phyloP scores from a whole-genome alignment of 2,888 invertebrate genomes.

The Acronicta psi region DNA sequence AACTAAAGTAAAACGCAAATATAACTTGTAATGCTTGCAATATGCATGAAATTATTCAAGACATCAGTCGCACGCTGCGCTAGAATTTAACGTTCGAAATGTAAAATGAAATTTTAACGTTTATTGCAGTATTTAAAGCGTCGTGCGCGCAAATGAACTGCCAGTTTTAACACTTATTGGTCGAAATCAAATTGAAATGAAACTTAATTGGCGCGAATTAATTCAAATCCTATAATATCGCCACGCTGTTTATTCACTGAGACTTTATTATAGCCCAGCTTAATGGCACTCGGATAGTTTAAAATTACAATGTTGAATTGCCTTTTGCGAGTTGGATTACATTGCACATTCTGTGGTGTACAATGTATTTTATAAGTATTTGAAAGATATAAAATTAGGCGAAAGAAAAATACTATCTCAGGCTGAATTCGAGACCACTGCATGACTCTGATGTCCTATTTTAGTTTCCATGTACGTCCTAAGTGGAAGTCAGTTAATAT shows the following conservation, averaged over 20 bases:
- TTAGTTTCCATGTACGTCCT: too few species aligned
- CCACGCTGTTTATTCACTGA: slow-evolving; percentile 23
- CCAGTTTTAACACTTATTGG: slow-evolving; percentile 43
- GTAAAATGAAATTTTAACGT: slow-evolving; percentile 50
- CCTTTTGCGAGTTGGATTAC: slow-evolving; percentile 24
- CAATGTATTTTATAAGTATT: not conserved
- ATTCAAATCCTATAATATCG: slow-evolving; percentile 51
- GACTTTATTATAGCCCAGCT: slow-evolving; percentile 32
- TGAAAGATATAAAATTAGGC: too few species aligned
- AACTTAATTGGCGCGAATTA: slow-evolving; percentile 52
- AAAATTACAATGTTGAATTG: slow-evolving; percentile 32
- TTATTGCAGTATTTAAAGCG: slow-evolving; percentile 38
- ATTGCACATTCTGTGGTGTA: slow-evolving; percentile 10
- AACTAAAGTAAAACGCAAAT: slow-evolving; percentile 4
- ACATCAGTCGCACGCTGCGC: slow-evolving; percentile 39
- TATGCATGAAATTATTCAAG: slow-evolving; percentile 33
- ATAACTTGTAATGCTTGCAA: slow-evolving; percentile 3
- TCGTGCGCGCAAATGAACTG: slow-evolving; percentile 43
- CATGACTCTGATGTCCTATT: too few species aligned
- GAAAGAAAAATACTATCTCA: too few species aligned
- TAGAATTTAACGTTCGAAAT: slow-evolving; percentile 49
- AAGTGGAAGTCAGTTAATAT: too few species aligned
- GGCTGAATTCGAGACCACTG: too few species aligned
- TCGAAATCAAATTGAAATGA: slow-evolving; percentile 58
- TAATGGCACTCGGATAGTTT: slow-evolving; percentile 29